Evolutionary conservation across 2,113 vertebrate species (phyloP), one percentile per base, ranked within the genome.

Genomic region (Halichoerus grypus): DNA sequence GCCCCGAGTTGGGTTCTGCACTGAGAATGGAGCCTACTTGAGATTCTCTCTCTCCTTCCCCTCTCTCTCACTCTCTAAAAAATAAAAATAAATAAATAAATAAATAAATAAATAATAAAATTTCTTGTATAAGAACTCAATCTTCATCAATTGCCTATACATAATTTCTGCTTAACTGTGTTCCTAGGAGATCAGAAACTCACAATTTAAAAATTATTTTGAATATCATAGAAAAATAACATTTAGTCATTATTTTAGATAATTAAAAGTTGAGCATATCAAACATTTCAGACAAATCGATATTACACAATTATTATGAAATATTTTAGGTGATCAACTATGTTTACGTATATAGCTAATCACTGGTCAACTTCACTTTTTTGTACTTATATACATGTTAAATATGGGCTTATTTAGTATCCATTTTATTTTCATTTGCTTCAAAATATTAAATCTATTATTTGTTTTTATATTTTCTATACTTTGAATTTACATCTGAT

Each of bases 61-160:
- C 15, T 69, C 8, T 19, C 67, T 10, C 16, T 21, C 33, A 4
- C 28, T 69, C 33, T 36, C n/a, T 69, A 21, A n/a, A 69, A 69
- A 36, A 36, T 36, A 36, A 36, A n/a, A 65, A 65, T 65, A 65
- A 65, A 7, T n/a, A 31, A 28, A 1, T 33, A 65, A 28, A 63
- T 63, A 63, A 22, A 24, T 59, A 55, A 24, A 61, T 24, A 61
- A 24, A 63, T 13, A 61, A 28, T 67, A 69, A 7, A 69, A 19
- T 10, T 69, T 69, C 16, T 69, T 36, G 8, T 36, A 69, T 69
- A 69, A 69, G 67, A 19, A 19, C 31, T 91, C 26, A 72, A 15
- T 49, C 7, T 59, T 14, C 7, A 9, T 42, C 42, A 4, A 14
- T 61, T 33, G 0, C 4, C 0, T 42, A 1, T 10, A 59, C 2